A percentile compares a stretch with the other conserved stretches of the same genome.
Conservation (phyloP, 2,888 invertebrate species). For the Graphium colonna region DNA sequence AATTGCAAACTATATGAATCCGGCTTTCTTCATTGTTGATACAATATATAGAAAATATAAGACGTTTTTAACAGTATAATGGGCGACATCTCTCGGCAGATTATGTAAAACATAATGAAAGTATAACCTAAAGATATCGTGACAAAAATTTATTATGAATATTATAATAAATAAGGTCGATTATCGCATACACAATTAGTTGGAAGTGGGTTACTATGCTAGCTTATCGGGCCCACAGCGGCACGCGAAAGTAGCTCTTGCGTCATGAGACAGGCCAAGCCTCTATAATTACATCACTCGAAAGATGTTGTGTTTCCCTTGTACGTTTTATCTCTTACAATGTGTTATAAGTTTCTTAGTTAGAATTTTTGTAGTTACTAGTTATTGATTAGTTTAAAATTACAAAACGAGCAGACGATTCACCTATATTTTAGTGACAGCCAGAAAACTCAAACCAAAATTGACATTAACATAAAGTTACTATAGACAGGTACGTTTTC, state of each 20-base stretch:
- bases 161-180: slow-evolving; percentile 34
- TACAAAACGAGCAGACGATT: too few species aligned
- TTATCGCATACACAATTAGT: slow-evolving; percentile 39
- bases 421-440: too few species aligned
- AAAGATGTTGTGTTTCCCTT: slow-evolving; percentile 47
- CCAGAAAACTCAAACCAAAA: too few species aligned
- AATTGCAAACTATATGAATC: too few species aligned
- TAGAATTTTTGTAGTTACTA: too few species aligned
- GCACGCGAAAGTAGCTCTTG: slow-evolving; percentile 71
- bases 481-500: too few species aligned
- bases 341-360: too few species aligned
- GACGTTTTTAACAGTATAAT: too few species aligned
- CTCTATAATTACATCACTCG: slow-evolving; percentile 58
- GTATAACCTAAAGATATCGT: background rate
- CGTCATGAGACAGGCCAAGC: slow-evolving; percentile 60
- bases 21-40: too few species aligned
- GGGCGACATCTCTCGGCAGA: background rate
- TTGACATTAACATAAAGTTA: too few species aligned
- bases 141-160: slow-evolving; percentile 3
- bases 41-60: too few species aligned
- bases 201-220: slow-evolving; percentile 53
- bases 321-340: slow-evolving; percentile 29
- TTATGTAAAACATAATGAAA: background rate
- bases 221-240: slow-evolving; percentile 51
- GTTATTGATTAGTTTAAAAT: too few species aligned